Conservation (phyloP, 2,888 invertebrate species). For the Oxytorus armatus region DNA sequence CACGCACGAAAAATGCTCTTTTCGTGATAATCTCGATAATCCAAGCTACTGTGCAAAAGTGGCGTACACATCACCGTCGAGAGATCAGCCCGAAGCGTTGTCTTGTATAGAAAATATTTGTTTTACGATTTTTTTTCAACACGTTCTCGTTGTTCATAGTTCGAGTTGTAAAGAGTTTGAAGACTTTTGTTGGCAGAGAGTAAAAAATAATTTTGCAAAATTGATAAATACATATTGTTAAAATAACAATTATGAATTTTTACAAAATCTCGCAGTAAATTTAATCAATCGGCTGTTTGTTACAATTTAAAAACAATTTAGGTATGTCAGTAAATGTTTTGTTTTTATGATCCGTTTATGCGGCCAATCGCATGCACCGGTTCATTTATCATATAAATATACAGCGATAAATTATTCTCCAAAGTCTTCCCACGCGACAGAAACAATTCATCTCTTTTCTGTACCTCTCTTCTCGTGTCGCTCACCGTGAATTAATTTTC, state of each 20-base stretch:
- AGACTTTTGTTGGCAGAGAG: too few relatives aligned
- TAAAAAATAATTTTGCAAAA: too few relatives aligned
- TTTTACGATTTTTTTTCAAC: too few relatives aligned
- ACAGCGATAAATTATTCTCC: constrained; percentile 31
- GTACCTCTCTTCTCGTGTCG: constrained; percentile 34
- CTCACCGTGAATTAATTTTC: constrained; percentile 57
- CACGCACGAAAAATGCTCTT: constrained; percentile 28
- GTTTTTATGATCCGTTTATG: neutral
- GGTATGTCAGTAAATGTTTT: too few relatives aligned
- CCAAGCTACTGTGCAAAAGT: constrained; percentile 70
- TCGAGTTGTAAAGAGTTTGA: too few relatives aligned
- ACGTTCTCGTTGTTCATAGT: too few relatives aligned
- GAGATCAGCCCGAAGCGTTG: constrained; percentile 2
- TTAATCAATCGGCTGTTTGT: neutral
- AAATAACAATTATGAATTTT: neutral
- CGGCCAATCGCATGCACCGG: constrained; percentile 28
- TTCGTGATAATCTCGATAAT: constrained; percentile 75
- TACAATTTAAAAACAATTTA: too few relatives aligned
- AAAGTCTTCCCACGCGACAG: constrained; percentile 38
- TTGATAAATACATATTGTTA: too few relatives aligned
- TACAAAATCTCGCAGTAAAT: too few relatives aligned
- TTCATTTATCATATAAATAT: neutral
- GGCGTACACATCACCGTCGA: constrained; percentile 65
- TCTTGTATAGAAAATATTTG: neutral
- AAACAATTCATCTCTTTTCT: constrained; percentile 43